phyloP scores from a whole-genome alignment of 1,140 invertebrate species.

The Ephestia elutella region DNA sequence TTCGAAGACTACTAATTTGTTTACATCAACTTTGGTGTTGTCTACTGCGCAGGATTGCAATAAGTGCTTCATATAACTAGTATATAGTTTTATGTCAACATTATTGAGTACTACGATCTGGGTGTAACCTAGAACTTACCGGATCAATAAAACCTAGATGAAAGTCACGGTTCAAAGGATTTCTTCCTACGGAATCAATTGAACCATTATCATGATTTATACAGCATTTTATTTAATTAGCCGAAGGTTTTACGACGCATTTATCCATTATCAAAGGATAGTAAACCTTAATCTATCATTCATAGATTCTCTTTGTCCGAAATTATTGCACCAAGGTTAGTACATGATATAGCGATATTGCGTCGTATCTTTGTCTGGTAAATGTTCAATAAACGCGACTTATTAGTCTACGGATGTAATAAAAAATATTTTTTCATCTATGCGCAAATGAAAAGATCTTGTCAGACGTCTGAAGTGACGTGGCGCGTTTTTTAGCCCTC shows the following conservation, averaged over 20 bases:
- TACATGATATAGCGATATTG: conserved; percentile 17
- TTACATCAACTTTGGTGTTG: neutral
- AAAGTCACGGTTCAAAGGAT: conserved; percentile 3
- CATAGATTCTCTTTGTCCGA: conserved; percentile 3
- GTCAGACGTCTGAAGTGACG: conserved; percentile 19
- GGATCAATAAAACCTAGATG: neutral
- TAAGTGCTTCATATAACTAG: neutral
- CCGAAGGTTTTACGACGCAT: neutral
- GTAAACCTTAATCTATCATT: neutral
- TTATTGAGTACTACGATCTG: neutral
- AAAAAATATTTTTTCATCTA: conserved; percentile 20
- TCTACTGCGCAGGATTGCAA: neutral
- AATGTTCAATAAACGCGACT: conserved; percentile 8
- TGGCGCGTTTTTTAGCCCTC: conserved; percentile 25
- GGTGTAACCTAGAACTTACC: neutral
- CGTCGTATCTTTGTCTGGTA: conserved; percentile 20
- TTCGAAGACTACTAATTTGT: neutral
- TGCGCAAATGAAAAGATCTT: conserved; percentile 20
- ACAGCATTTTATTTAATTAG: neutral
- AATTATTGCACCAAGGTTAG: neutral
- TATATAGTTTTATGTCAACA: neutral
- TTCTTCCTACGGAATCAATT: neutral
- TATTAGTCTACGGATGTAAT: conserved; percentile 14
- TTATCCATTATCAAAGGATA: neutral
- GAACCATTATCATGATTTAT: neutral